Conservation (phyloP, 2,113 vertebrate species). For the Microcebus tavaratra region DNA sequence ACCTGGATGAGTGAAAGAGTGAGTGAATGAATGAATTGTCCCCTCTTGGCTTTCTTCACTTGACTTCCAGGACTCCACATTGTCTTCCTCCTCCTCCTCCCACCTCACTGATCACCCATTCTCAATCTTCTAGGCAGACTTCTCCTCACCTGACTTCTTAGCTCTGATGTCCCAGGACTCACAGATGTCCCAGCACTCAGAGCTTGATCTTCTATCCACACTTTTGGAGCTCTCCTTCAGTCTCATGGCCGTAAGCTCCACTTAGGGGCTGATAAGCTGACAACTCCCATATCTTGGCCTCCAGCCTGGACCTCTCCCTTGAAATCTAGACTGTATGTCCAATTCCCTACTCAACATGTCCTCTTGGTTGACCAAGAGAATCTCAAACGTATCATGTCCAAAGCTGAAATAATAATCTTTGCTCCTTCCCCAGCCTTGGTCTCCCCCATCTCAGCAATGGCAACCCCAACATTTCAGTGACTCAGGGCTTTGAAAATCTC, state of each 20-base stretch:
- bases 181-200: neutral
- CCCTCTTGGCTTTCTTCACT: neutral
- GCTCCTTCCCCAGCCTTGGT: too few species aligned
- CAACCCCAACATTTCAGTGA: neutral
- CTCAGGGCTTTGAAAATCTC: neutral
- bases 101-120: neutral
- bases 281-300: neutral
- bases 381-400: neutral
- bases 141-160: neutral
- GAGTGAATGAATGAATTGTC: neutral
- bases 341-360: neutral
- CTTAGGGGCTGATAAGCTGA: neutral
- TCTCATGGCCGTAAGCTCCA: neutral
- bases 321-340: neutral
- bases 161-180: neutral
- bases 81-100: neutral
- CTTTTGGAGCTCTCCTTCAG: neutral
- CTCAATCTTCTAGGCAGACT: neutral
- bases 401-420: neutral
- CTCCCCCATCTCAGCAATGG: neutral
- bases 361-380: neutral
- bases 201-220: neutral
- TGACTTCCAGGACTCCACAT: neutral
- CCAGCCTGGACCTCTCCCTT: neutral
- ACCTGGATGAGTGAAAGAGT: neutral